These are phyloP conservation scores for Diplazon laetatorius DNA, from an alignment of 2,888 invertebrate genomes.

Conservation along the genomic window DNA sequence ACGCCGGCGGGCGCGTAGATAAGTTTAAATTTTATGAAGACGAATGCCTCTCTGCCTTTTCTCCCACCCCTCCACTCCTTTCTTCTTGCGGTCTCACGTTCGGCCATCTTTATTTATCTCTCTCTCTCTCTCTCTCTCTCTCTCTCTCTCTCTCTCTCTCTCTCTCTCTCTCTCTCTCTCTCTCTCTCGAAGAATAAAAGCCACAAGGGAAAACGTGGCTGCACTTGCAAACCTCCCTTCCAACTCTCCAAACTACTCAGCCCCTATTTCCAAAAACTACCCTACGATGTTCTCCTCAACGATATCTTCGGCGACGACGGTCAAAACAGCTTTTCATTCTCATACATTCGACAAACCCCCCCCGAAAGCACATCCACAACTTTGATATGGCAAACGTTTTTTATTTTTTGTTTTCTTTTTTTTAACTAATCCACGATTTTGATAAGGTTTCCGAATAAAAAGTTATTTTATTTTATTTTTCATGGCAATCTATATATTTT, in stretches of 20 bases:
- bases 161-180: conserved; percentile 41
- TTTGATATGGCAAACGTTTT: too few species aligned
- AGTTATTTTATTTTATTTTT: conserved; percentile 52
- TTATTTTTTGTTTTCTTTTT: too few species aligned
- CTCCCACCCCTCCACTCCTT: too few species aligned
- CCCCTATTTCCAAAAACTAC: conserved; percentile 11
- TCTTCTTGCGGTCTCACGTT: too few species aligned
- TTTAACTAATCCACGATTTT: conserved; percentile 58
- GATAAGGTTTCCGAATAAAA: conserved; percentile 58
- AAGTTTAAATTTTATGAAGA: conserved; percentile 74
- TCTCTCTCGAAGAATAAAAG: too few species aligned
- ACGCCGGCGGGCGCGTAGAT: conserved; percentile 63
- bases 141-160: conserved; percentile 25
- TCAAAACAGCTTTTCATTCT: conserved; percentile 15
- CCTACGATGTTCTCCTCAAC: not conserved
- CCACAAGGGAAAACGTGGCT: conserved; percentile 19
- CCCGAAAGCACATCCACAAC: not conserved
- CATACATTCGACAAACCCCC: conserved; percentile 33
- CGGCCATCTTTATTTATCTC: too few species aligned
- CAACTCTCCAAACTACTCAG: too few species aligned
- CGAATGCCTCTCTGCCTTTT: too few species aligned
- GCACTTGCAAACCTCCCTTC: too few species aligned
- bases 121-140: too few species aligned
- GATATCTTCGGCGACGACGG: conserved; percentile 54
- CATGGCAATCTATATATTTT: too few species aligned